Evolutionary conservation across 2,888 invertebrate genomes (phyloP).

Genomic region (Mythimna albipuncta): DNA sequence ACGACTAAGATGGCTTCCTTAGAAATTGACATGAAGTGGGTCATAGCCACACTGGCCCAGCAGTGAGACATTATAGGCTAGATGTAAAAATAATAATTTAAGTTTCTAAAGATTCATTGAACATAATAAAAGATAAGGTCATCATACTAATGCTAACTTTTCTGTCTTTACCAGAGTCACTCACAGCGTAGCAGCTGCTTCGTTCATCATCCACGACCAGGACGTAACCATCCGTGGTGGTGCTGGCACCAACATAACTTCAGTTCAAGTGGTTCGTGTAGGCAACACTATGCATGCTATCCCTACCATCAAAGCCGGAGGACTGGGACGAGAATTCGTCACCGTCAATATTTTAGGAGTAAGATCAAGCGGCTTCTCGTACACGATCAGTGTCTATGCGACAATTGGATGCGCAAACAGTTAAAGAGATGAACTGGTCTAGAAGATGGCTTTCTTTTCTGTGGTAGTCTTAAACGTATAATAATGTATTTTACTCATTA

Average conservation of each 20-base stretch:
- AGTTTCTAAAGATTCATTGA: too few relatives aligned
- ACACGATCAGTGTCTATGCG: constrained; percentile 20
- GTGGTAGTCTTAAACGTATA: not conserved
- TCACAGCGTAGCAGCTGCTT: constrained; percentile 24
- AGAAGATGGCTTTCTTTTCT: not conserved
- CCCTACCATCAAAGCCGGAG: constrained; percentile 28
- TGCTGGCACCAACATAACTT: constrained; percentile 23
- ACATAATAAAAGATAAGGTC: too few relatives aligned
- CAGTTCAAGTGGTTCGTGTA: constrained; percentile 7
- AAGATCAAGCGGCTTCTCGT: constrained; percentile 22
- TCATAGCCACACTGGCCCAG: too few relatives aligned
- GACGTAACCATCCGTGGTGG: constrained; percentile 18
- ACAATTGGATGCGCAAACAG: constrained; percentile 27
- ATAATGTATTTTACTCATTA: not conserved
- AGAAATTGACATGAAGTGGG: too few relatives aligned
- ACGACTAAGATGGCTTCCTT: too few relatives aligned
- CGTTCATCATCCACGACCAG: constrained; percentile 24
- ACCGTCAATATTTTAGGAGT: constrained; percentile 28
- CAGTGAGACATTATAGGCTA: too few relatives aligned
- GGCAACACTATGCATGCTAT: constrained; percentile 30
- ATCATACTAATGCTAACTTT: too few relatives aligned
- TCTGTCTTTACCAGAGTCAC: constrained; percentile 15
- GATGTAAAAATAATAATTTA: too few relatives aligned
- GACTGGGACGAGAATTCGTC: constrained; percentile 15
- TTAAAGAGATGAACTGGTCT: not conserved